Evolutionary conservation across 2,797 vertebrate species (phyloP).

Genomic region (Pangasius macronema): DNA sequence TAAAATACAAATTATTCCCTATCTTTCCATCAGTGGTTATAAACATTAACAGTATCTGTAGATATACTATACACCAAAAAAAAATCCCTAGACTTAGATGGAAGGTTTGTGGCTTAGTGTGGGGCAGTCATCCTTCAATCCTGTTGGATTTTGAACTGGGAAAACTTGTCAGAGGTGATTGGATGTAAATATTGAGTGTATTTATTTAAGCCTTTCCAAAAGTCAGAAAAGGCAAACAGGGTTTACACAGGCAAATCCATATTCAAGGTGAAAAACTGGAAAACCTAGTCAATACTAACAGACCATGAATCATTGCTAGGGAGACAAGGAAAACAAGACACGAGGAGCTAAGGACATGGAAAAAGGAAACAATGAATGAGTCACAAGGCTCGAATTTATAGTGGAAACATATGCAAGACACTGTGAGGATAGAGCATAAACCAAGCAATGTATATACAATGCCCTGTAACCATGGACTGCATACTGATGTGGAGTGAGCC

Average conservation of each 20-base stretch:
- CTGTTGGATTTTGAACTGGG: neutral
- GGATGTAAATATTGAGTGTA: neutral
- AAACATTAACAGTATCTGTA: neutral
- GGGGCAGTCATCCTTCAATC: neutral
- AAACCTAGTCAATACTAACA: neutral
- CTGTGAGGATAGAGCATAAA: neutral
- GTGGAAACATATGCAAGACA: conserved; percentile 7
- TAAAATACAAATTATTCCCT: neutral
- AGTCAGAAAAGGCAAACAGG: neutral
- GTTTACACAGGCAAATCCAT: neutral
- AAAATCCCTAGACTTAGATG: neutral
- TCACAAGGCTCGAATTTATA: conserved; percentile 1
- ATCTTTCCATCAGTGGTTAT: neutral
- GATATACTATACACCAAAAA: neutral
- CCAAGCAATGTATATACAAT: neutral
- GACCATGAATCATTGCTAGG: conserved; percentile 8
- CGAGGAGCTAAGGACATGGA: neutral
- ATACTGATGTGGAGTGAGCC: neutral
- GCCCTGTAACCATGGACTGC: neutral
- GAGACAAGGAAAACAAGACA: conserved; percentile 10
- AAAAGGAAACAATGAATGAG: conserved; percentile 7
- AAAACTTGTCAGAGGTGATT: neutral
- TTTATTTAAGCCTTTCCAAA: neutral
- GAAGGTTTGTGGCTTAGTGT: neutral
- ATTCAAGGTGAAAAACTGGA: neutral